A percentile compares a stretch with the other conserved stretches of the same genome.
These are phyloP conservation scores for Cyclopterus lumpus DNA, from an alignment of 2,797 vertebrate genomes.

Conservation along the genomic window DNA sequence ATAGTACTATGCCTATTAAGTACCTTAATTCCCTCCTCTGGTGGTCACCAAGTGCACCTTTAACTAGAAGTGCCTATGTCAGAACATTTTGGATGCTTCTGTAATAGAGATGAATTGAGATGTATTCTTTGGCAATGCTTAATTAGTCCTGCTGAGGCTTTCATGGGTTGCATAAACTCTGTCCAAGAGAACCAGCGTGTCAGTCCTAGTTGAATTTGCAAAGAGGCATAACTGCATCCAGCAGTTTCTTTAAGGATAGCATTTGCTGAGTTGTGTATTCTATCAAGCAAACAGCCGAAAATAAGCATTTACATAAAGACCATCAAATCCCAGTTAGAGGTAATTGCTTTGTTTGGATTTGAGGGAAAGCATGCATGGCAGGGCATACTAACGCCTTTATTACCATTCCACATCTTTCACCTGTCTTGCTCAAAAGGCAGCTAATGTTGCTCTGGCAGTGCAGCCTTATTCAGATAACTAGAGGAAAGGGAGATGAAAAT, in stretches of 20 bases:
- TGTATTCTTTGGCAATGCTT: slow-evolving; percentile 1
- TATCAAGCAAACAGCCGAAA: slow-evolving; percentile 24
- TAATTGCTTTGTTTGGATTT: slow-evolving; percentile 39
- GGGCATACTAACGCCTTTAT: slow-evolving; percentile 35
- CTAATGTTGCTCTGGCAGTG: slow-evolving; percentile 13
- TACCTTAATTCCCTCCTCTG: not conserved
- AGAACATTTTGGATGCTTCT: not conserved
- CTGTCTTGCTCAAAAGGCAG: slow-evolving; percentile 27
- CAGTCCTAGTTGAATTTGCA: not conserved
- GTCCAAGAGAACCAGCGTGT: not conserved
- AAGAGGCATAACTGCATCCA: slow-evolving; percentile 3
- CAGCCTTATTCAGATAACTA: slow-evolving; percentile 4
- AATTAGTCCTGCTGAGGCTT: not conserved
- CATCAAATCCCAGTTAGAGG: slow-evolving; percentile 41
- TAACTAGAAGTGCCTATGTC: not conserved
- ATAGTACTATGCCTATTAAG: too few relatives aligned
- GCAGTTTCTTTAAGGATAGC: slow-evolving; percentile 9
- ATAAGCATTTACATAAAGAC: slow-evolving; percentile 35
- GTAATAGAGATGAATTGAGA: not conserved
- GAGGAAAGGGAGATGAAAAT: slow-evolving; percentile 28
- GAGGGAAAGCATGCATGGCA: slow-evolving; percentile 14
- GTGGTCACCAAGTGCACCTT: not conserved
- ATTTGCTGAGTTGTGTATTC: slow-evolving; percentile 31
- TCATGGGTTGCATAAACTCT: not conserved
- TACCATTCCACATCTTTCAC: slow-evolving; percentile 35